Base-by-base conservation (phyloP, 2,888 invertebrate genomes). In the Xestia ashworthii region DNA sequence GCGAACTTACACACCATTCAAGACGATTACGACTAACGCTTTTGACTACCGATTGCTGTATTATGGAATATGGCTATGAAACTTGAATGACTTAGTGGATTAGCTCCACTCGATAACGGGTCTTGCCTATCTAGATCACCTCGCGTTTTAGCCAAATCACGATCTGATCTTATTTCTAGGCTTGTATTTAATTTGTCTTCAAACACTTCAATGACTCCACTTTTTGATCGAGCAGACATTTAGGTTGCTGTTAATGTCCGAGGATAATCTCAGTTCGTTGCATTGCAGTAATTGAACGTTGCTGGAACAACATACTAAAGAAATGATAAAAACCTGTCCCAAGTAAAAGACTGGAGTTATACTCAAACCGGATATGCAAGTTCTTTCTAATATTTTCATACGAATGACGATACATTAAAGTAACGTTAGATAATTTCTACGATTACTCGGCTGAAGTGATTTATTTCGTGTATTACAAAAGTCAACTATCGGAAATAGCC, bases 361-460 rank as follows among this genome's bases (percentile, higher is more conserved):
- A 76, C 76, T 62, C 72, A 89, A 92, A 91, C 92, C 89, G 90
- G 91, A 92, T 89, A 85, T 88, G 90, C 90, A 87, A 89, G 87
- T 89, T 92, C 83, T 90, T 87, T 89, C 88, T 89, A 87, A 89
- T 86, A 87, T 89, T 90, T 88, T 88, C 84, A 89, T 89, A 83
- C 83, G 82, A 90, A 87, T 88, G 87, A 87, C 78, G 80, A 75
- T 85, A 87, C 79, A 89, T 89, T 85, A 85, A 90, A 89, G 86
- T 88, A 90, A 89, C 81, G 88, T 91, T 90, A 87, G 89, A 87
- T 92, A 90, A 92, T 91, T 90, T 90, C 74, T 84, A 83, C 83
- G 84, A 90, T 92, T 90, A 90, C 69, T 83, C 79, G 74, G 76
- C 73, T 83, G 78, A 71, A 84, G 88, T 89, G 87, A 89, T 91